Evolutionary conservation across 2,113 vertebrate genomes (phyloP), one percentile per base, ranked within the genome.

Genomic region (Plectropomus leopardus): DNA sequence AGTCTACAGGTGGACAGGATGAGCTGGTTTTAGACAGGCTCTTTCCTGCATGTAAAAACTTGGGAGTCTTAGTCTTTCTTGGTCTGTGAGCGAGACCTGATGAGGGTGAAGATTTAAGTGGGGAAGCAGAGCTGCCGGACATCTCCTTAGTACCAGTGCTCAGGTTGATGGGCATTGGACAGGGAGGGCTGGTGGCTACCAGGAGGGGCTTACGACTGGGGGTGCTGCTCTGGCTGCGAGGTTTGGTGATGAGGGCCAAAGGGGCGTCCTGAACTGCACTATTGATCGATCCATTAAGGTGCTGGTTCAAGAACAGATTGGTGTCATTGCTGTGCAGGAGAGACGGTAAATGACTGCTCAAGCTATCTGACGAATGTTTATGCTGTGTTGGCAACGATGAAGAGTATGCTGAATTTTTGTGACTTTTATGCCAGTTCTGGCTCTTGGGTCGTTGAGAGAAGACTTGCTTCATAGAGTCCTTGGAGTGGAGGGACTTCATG

Each of bases 251-350:
- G 87, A 99, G 97, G 83, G 97, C 97, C 90, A 99, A 93, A 68
- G 98, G 97, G 84, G 95, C 96, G 72, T 98, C 97, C 93, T 99
- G 97, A 91, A 96, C 96, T 71, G 95, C 90, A 45, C 93, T 94
- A 67, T 95, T 95, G 93, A 95, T 95, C 42, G 94, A 92, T 92
- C 96, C 96, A 76, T 98, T 97, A 80, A 94, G 94, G 86, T 95
- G 95, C 66, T 94, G 95, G 92, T 34, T 83, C 83, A 97, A 93
- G 91, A 98, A 97, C 82, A 96, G 94, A 82, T 96, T 96, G 88
- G 95, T 95, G 91, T 97, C 95, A 90, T 90, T 96, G 92, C 92
- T 95, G 92, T 95, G 94, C 90, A 93, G 70, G 70, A 95, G 84
- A 50, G 93, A 78, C 70, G 93, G 94, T 87, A 95, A 96, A 90